Conservation (phyloP, 53 echinoderm and acorn worm genomes). For the Temnopleurus reevesii region DNA sequence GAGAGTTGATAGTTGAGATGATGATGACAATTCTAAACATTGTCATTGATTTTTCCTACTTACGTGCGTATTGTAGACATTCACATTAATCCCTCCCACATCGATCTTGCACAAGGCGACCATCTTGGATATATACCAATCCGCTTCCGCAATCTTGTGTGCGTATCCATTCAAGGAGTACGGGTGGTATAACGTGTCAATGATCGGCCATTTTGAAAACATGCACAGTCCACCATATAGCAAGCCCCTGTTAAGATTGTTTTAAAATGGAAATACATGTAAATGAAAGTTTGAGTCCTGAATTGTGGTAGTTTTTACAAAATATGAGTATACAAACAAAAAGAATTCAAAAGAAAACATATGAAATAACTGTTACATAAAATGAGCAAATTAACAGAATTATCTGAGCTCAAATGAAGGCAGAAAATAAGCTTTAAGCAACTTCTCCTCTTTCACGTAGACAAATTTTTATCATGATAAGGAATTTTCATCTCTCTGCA, state of each 20-base stretch:
- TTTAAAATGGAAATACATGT: no score
- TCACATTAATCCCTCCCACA: constrained; percentile 71
- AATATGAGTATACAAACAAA: not conserved
- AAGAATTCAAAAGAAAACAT: no score
- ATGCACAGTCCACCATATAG: constrained; percentile 83
- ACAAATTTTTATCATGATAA: no score
- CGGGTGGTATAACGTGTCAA: constrained; percentile 63
- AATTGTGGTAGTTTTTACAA: no score
- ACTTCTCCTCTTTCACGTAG: no score
- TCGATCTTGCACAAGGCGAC: constrained; percentile 79
- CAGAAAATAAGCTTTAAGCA: no score
- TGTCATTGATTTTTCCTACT: constrained; percentile 34
- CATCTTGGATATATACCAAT: constrained; percentile 93
- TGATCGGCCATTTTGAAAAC: constrained; percentile 92
- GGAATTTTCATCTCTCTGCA: no score
- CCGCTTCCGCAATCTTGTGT: constrained; percentile 67
- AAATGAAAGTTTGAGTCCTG: no score
- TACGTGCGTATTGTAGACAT: constrained; percentile 95
- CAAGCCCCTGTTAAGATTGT: constrained; percentile 73
- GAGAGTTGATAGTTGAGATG: not conserved
- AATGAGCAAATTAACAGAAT: no score
- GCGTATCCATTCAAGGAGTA: constrained; percentile 88
- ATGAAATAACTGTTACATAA: no score
- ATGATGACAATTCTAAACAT: not conserved
- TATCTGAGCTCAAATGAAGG: no score